Evolutionary conservation across 2,113 vertebrate species (phyloP).

Genomic region (Eulacestoma nigropectus): DNA sequence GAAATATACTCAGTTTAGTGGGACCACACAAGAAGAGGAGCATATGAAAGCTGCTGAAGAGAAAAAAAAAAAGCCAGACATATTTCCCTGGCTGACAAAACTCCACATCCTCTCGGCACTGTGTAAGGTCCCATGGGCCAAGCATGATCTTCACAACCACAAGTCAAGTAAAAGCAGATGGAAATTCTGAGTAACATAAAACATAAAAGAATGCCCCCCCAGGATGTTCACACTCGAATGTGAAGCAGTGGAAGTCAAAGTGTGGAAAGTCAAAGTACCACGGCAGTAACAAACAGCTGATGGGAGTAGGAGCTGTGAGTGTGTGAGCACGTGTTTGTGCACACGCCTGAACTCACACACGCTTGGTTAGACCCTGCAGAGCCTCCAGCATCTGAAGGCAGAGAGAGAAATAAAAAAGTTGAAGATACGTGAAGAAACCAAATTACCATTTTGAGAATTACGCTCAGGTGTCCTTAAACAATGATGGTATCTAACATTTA

Average conservation of each 20-base stretch:
- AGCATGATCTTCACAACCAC: constrained; percentile 78
- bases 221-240: constrained; percentile 51
- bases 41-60: constrained; percentile 61
- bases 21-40: constrained; percentile 77
- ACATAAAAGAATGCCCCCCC: constrained; percentile 56
- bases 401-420: neutral
- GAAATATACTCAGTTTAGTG: constrained; percentile 48
- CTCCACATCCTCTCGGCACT: constrained; percentile 80
- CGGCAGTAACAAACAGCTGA: neutral
- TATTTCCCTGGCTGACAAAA: constrained; percentile 83
- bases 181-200: constrained; percentile 69
- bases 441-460: neutral
- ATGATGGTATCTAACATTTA: neutral
- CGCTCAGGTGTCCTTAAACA: neutral
- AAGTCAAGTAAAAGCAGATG: constrained; percentile 83
- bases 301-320: neutral
- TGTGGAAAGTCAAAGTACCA: neutral
- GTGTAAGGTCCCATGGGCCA: constrained; percentile 70
- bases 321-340: neutral
- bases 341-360: neutral
- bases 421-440: neutral
- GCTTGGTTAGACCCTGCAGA: neutral
- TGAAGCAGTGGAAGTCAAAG: constrained; percentile 23
- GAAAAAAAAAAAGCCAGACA: constrained; percentile 64
- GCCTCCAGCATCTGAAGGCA: neutral